A percentile compares a stretch with the other conserved stretches of the same genome.
Conservation (phyloP, 2,888 invertebrate genomes). For the Lepetodrilus schrolli region DNA sequence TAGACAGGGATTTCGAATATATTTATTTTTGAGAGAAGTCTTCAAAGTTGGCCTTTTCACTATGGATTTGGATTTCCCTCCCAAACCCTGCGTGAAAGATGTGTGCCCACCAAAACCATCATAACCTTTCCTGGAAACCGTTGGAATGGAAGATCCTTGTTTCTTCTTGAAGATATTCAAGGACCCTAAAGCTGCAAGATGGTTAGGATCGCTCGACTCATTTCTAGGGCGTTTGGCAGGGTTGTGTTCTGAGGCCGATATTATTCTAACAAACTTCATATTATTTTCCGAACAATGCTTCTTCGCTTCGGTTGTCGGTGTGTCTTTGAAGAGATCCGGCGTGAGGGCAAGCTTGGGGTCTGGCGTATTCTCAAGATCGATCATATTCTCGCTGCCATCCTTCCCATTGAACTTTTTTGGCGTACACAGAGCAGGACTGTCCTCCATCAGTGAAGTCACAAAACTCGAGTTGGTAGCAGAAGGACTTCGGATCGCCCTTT, state of each 20-base stretch:
- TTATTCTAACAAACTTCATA: constrained; percentile 56
- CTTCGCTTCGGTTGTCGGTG: constrained; percentile 37
- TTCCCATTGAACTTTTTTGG: constrained; percentile 45
- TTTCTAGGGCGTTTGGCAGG: constrained; percentile 42
- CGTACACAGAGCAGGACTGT: constrained; percentile 48
- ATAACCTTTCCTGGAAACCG: constrained; percentile 59
- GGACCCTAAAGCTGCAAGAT: constrained; percentile 38
- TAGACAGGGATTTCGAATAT: constrained; percentile 38
- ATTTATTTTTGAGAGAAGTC: background rate
- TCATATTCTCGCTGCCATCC: constrained; percentile 27
- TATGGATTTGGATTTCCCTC: constrained; percentile 37
- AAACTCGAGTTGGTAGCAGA: constrained; percentile 52
- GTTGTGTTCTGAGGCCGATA: constrained; percentile 48
- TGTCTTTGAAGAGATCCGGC: constrained; percentile 28
- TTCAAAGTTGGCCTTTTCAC: constrained; percentile 31
- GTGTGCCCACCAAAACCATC: constrained; percentile 67
- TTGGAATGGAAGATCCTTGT: constrained; percentile 39
- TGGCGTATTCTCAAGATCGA: constrained; percentile 43
- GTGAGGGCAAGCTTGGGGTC: constrained; percentile 31
- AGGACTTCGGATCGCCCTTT: constrained; percentile 48
- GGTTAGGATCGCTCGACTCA: constrained; percentile 38
- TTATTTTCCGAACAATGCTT: constrained; percentile 46
- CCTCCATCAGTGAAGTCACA: constrained; percentile 52
- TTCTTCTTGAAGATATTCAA: constrained; percentile 65
- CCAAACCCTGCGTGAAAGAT: constrained; percentile 53